Evolutionary conservation across 2,113 vertebrate genomes (phyloP), one percentile per base, ranked within the genome.

Genomic region (Hemichromis elongatus): DNA sequence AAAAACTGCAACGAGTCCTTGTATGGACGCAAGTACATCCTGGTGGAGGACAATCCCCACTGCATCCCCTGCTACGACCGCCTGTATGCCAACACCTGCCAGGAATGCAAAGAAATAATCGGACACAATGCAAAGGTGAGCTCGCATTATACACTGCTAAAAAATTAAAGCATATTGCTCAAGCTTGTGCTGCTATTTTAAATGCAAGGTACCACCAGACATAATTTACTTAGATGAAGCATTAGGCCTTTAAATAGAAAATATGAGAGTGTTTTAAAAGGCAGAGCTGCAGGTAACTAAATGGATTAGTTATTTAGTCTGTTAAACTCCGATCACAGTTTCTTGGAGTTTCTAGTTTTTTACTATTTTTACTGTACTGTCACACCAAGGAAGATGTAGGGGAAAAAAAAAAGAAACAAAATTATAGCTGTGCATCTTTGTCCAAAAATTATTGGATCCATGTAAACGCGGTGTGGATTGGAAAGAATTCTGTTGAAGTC

Each of bases 61-160:
- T 99, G 98, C 68, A 97, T 99, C 90, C 96, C 97, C 85, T 99
- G 98, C 95, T 99, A 99, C 0, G 98, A 99, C 11, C 95, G 96
- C 19, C 96, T 97, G 89, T 96, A 97, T 1, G 97, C 98, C 90
- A 97, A 99, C 93, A 98, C 97, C 86, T 99, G 98, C 12, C 96
- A 97, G 1, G 96, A 97, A 82, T 99, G 98, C 92, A 97, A 98
- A 85, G 96, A 99, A 92, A 94, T 97, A 26, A 99, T 99, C 1
- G 95, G 96, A 14, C 98, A 99, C 7, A 97, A 99, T 91, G 96
- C 97, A 30, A 96, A 97, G 95, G 98, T 99, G 13, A 30, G 68
- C 16, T 30, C 0, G 16, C 16, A 0, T 50, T 0, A 52, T 33
- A 52, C 70, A 30, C 26, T 4, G 9, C 9, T 26, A 37, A 45